These are phyloP conservation scores for Anagyrus pseudococci DNA, from an alignment of 2,888 invertebrate species.

Conservation along the genomic window DNA sequence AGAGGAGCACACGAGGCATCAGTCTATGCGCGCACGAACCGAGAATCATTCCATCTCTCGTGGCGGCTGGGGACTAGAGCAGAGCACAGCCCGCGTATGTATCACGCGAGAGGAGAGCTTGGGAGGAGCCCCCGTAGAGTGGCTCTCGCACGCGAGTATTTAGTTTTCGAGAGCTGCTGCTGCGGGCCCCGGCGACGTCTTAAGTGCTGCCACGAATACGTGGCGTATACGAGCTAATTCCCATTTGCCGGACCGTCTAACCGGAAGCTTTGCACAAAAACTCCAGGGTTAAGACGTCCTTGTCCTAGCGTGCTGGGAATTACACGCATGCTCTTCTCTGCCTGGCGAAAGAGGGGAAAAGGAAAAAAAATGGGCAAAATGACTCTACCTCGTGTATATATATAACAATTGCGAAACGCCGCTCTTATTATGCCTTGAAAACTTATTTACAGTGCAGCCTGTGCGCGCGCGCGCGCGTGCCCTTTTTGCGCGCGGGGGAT, in stretches of 20 bases:
- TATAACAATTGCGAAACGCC: constrained; percentile 31
- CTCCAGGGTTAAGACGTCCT: constrained; percentile 23
- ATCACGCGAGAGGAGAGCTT: background rate
- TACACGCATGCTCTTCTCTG: background rate
- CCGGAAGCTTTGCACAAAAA: constrained; percentile 14
- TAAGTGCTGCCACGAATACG: constrained; percentile 9
- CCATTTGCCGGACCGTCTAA: constrained; percentile 20
- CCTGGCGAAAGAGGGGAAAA: constrained; percentile 25
- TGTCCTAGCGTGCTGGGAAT: constrained; percentile 5
- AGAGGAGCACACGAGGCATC: too few relatives aligned
- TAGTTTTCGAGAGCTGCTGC: constrained; percentile 16
- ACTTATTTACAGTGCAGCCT: constrained; percentile 41
- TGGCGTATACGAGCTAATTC: constrained; percentile 12
- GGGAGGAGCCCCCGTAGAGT: constrained; percentile 9
- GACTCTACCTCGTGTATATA: constrained; percentile 38
- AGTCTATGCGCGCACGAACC: too few relatives aligned
- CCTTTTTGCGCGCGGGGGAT: constrained; percentile 42
- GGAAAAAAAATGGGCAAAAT: too few relatives aligned
- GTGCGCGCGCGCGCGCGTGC: constrained; percentile 37
- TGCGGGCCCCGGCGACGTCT: too few relatives aligned
- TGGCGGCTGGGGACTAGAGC: too few relatives aligned
- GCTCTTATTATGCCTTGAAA: constrained; percentile 29
- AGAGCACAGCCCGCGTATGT: background rate
- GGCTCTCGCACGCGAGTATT: constrained; percentile 12
- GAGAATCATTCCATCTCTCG: too few relatives aligned